phyloP scores from a whole-genome alignment of 2,888 invertebrate genomes.

The Phymatocera aterrima region DNA sequence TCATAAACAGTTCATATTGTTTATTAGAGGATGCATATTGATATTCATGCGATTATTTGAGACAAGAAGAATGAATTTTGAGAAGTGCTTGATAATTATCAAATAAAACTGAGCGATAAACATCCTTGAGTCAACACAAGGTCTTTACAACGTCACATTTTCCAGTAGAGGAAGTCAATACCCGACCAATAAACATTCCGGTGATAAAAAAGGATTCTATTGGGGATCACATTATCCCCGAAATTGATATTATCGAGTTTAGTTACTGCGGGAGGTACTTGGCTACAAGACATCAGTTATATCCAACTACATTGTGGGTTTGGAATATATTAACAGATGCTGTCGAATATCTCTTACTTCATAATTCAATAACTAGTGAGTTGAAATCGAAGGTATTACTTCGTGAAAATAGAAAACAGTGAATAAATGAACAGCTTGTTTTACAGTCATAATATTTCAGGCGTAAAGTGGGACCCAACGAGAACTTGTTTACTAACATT shows the following conservation, averaged over 20 bases:
- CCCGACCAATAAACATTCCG: conserved; percentile 67
- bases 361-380: conserved; percentile 65
- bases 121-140: background rate
- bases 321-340: conserved; percentile 66
- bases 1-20: conserved; percentile 16
- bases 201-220: conserved; percentile 58
- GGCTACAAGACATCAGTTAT: conserved; percentile 67
- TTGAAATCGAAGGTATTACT: too few species aligned
- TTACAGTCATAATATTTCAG: conserved; percentile 53
- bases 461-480: conserved; percentile 64
- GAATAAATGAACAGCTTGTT: background rate
- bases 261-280: conserved; percentile 68
- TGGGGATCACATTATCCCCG: conserved; percentile 58
- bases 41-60: conserved; percentile 19
- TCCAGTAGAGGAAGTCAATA: conserved; percentile 67
- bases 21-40: too few species aligned
- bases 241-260: conserved; percentile 67
- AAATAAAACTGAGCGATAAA: background rate
- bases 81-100: too few species aligned
- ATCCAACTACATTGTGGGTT: conserved; percentile 69
- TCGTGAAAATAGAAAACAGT: too few species aligned
- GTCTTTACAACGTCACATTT: conserved; percentile 34
- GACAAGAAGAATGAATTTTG: too few species aligned
- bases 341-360: conserved; percentile 66
- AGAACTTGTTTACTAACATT: conserved; percentile 61